phyloP scores from a whole-genome alignment of 2,888 invertebrate genomes.

The Drosophila incognita region DNA sequence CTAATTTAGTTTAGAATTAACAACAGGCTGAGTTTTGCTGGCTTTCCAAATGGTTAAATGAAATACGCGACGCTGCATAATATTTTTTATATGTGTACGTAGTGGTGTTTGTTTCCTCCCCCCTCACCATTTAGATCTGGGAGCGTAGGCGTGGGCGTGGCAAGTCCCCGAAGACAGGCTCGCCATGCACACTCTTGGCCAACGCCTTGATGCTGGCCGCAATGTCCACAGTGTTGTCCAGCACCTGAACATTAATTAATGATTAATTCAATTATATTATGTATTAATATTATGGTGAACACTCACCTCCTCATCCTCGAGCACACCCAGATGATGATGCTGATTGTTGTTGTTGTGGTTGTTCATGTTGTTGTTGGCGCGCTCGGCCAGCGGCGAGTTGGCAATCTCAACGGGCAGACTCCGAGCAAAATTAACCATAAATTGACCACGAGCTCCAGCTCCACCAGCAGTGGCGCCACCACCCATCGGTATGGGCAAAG shows the following conservation, averaged over 20 bases:
- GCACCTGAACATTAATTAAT: constrained; percentile 70
- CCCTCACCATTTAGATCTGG: constrained; percentile 87
- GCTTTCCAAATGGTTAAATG: constrained; percentile 38
- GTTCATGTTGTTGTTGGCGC: constrained; percentile 59
- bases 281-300: too few species aligned
- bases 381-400: constrained; percentile 78
- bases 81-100: constrained; percentile 57
- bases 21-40: constrained; percentile 26
- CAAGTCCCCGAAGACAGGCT: constrained; percentile 93
- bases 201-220: constrained; percentile 96
- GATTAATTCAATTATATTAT: not conserved
- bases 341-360: constrained; percentile 6
- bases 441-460: constrained; percentile 25
- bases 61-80: constrained; percentile 22
- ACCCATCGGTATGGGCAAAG: constrained; percentile 80
- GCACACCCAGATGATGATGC: constrained; percentile 25
- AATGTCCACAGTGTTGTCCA: constrained; percentile 91
- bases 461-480: constrained; percentile 13
- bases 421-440: constrained; percentile 87
- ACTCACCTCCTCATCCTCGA: constrained; percentile 79
- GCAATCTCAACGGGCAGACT: constrained; percentile 93
- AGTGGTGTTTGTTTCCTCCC: constrained; percentile 29
- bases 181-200: constrained; percentile 95
- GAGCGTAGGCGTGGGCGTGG: constrained; percentile 94
- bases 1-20: constrained; percentile 73